Conservation (phyloP, 37 sponge, comb jelly and placozoan species). For the Haliclona indistincta region DNA sequence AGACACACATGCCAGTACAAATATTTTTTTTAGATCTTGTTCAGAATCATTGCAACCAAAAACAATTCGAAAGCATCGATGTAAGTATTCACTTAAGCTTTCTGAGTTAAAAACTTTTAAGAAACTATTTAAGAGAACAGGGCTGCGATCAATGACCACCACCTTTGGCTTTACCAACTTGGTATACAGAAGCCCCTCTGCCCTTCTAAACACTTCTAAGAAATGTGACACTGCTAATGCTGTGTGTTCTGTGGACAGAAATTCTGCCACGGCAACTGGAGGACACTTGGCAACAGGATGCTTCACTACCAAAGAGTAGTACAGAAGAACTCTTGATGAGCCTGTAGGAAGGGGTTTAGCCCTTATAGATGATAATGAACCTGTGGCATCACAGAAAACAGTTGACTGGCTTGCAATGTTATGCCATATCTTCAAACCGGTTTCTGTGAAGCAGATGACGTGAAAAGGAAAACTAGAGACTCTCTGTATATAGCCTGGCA, state of each 20-base stretch:
- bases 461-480: background rate
- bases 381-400: slow-evolving; percentile 21
- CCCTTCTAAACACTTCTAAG: background rate
- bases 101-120: slow-evolving; percentile 1
- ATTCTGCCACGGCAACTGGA: slow-evolving; percentile 22
- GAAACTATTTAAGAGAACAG: background rate
- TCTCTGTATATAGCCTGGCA: slow-evolving; percentile 7
- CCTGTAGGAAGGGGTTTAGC: background rate
- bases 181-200: slow-evolving; percentile 8
- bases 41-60: background rate
- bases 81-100: background rate
- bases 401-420: slow-evolving; percentile 1
- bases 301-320: slow-evolving; percentile 3
- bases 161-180: background rate
- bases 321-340: background rate
- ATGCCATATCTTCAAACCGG: slow-evolving; percentile 2
- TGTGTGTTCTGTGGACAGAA: slow-evolving; percentile 6
- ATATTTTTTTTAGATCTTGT: background rate
- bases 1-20: slow-evolving; percentile 1
- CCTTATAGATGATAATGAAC: background rate
- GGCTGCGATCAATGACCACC: slow-evolving; percentile 11
- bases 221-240: background rate
- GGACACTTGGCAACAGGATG: background rate
- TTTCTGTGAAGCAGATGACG: slow-evolving; percentile 6
- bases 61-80: slow-evolving; percentile 4